Conservation (phyloP, 2,797 vertebrate genomes). For the Taeniopygia guttata region DNA sequence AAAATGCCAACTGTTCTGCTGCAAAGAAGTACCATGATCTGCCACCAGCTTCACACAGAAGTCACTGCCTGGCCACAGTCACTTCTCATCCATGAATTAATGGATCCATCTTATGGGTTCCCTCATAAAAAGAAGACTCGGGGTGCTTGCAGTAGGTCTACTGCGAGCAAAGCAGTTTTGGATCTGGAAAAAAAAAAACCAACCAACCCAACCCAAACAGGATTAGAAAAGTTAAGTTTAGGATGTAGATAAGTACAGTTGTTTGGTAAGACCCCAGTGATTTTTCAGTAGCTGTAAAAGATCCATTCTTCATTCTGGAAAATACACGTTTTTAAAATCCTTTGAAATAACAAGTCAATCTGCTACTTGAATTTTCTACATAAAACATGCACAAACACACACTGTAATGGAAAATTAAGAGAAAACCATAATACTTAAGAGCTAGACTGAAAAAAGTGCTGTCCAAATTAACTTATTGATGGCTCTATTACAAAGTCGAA, state of each 20-base stretch:
- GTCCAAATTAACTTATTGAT: not conserved
- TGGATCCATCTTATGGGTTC: not conserved
- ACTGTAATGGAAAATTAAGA: not conserved
- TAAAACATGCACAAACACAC: accelerated
- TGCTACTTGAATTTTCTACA: not conserved
- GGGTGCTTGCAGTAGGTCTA: not conserved
- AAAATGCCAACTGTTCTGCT: not conserved
- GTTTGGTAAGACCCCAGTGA: not conserved
- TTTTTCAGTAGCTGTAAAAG: not conserved
- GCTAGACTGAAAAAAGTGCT: not conserved
- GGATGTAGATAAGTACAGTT: not conserved
- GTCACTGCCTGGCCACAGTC: not conserved
- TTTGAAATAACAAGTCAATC: not conserved
- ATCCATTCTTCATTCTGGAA: not conserved
- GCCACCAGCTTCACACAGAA: not conserved
- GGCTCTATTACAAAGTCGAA: not conserved
- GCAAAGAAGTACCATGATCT: not conserved
- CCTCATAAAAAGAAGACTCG: not conserved
- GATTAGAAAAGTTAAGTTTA: not conserved
- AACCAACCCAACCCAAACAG: too few relatives aligned
- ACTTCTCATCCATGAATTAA: not conserved
- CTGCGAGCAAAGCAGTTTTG: not conserved
- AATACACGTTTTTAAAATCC: not conserved
- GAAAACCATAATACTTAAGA: not conserved
- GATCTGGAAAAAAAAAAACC: not conserved